A percentile compares a stretch with the other conserved stretches of the same genome.
These are phyloP conservation scores for Oncorhynchus mykiss DNA, from an alignment of 2,113 vertebrate species.

Conservation along the genomic window DNA sequence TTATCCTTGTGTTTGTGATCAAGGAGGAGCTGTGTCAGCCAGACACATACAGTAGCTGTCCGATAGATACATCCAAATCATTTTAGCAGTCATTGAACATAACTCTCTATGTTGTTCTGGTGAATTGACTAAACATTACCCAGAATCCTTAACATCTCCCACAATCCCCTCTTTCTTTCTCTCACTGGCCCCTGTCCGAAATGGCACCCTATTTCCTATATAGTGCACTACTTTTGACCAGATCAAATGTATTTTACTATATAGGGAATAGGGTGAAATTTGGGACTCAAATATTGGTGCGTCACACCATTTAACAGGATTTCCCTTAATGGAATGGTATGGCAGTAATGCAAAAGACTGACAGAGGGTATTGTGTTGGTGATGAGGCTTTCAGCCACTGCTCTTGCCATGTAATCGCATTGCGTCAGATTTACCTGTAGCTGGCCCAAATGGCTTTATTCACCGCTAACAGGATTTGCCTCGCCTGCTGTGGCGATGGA, in stretches of 20 bases:
- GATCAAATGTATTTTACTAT: too few species aligned
- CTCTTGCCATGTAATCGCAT: conserved; percentile 59
- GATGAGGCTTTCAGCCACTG: conserved; percentile 33
- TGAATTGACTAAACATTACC: neutral
- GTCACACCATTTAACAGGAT: conserved; percentile 27
- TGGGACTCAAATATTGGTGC: too few species aligned
- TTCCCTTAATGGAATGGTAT: conserved; percentile 14
- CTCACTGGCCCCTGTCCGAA: neutral
- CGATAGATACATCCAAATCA: neutral
- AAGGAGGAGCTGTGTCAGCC: neutral
- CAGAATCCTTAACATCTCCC: neutral
- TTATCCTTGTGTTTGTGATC: neutral
- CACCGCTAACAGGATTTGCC: conserved; percentile 63
- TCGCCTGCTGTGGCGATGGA: conserved; percentile 27
- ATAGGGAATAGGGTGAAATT: too few species aligned
- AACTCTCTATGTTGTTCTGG: neutral
- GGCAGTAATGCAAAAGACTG: conserved; percentile 10
- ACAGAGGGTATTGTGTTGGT: conserved; percentile 33
- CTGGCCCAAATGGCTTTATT: conserved; percentile 53
- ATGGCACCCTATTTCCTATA: too few species aligned
- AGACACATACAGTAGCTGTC: too few species aligned
- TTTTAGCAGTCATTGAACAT: neutral
- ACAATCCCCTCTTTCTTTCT: conserved; percentile 1
- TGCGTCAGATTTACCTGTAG: conserved; percentile 60
- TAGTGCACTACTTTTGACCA: too few species aligned